phyloP scores from a whole-genome alignment of 2,113 vertebrate species.

The Cavia aperea region DNA sequence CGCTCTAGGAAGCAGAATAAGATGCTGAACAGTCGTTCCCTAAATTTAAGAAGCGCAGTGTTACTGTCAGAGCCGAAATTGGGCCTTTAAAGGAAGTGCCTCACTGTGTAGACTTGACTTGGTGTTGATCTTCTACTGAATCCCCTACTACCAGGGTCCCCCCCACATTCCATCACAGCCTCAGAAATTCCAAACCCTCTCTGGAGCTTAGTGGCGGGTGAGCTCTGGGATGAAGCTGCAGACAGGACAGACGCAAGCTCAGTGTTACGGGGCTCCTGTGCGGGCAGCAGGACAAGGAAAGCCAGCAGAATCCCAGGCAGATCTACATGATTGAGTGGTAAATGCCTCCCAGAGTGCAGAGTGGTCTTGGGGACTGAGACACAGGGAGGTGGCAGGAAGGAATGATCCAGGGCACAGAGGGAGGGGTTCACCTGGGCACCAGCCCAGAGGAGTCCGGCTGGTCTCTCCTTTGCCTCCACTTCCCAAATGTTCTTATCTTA shows the following conservation, averaged over 20 bases:
- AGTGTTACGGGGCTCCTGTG: accelerated
- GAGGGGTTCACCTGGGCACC: neutral
- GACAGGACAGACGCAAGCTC: neutral
- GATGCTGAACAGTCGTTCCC: too few relatives aligned
- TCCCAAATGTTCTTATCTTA: neutral
- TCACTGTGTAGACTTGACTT: neutral
- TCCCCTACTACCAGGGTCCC: too few relatives aligned
- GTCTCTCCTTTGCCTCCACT: neutral
- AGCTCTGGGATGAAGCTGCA: neutral
- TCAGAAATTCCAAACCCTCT: neutral
- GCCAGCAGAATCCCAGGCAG: neutral
- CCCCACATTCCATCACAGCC: neutral
- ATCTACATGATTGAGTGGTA: accelerated
- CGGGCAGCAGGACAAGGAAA: neutral
- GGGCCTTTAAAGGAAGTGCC: neutral
- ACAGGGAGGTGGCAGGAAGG: neutral
- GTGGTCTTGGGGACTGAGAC: too few relatives aligned
- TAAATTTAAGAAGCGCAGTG: neutral
- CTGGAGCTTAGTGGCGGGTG: neutral
- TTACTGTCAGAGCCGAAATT: neutral
- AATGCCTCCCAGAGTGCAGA: neutral
- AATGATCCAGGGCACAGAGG: neutral
- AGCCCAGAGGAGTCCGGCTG: neutral
- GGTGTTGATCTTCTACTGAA: neutral
- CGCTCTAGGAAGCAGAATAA: neutral